phyloP scores from a whole-genome alignment of 2,888 invertebrate genomes.

The Xestia rhomboidea region DNA sequence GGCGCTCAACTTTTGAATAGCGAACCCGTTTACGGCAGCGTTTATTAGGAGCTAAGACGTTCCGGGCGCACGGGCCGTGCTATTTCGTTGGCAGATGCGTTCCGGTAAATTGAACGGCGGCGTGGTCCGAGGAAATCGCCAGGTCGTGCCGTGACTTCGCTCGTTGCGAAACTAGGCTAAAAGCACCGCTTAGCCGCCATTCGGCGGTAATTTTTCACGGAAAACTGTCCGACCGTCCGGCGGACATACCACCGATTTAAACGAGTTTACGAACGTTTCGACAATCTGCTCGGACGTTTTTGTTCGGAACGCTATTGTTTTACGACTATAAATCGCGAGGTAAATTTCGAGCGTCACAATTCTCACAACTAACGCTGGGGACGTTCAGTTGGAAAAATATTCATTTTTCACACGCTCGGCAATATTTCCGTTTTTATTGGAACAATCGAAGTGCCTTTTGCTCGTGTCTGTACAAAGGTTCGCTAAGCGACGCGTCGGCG shows the following conservation, averaged over 20 bases:
- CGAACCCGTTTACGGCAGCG: conserved; percentile 62
- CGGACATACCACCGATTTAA: conserved; percentile 73
- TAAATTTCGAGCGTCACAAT: conserved; percentile 72
- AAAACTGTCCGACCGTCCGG: conserved; percentile 74
- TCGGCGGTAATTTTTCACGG: conserved; percentile 81
- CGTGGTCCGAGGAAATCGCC: conserved; percentile 79
- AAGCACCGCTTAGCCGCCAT: conserved; percentile 79
- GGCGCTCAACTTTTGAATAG: conserved; percentile 62
- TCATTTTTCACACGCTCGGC: conserved; percentile 80
- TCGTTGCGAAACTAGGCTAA: conserved; percentile 82
- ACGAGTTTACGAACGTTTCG: conserved; percentile 76
- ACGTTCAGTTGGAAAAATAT: conserved; percentile 77
- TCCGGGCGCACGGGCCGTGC: conserved; percentile 64
- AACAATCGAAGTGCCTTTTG: conserved; percentile 82
- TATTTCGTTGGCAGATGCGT: conserved; percentile 82
- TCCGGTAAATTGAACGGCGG: conserved; percentile 80
- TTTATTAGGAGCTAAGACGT: conserved; percentile 69
- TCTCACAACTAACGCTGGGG: conserved; percentile 56
- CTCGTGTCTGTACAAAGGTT: conserved; percentile 76
- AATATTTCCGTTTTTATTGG: conserved; percentile 84
- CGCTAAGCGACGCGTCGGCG: conserved; percentile 69
- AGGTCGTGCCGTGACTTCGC: conserved; percentile 83
- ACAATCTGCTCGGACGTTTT: conserved; percentile 68
- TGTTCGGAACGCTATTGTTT: conserved; percentile 61
- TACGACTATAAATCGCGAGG: conserved; percentile 67